Percentiles rank a stretch among this genome's conserved stretches.
phyloP scores from a whole-genome alignment of 1,140 invertebrate species.

The Calosoma granatense region DNA sequence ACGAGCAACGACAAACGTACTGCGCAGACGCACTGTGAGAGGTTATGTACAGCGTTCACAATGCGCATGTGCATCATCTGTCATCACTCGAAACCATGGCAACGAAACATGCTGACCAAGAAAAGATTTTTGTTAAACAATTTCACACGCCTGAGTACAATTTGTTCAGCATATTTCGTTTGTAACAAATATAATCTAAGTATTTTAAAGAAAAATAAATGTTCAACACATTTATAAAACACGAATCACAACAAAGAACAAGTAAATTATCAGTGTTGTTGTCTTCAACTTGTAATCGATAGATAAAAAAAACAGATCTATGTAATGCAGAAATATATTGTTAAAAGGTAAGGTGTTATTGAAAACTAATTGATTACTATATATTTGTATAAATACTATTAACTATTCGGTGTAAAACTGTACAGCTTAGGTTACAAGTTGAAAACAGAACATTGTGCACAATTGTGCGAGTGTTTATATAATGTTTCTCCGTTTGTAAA shows the following conservation, averaged over 20 bases:
- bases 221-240: too few species aligned
- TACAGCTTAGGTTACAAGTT: too few species aligned
- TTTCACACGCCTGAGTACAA: not conserved
- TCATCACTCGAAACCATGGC: not conserved
- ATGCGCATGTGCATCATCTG: too few species aligned
- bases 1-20: not conserved
- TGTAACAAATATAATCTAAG: not conserved
- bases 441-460: too few species aligned
- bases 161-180: not conserved
- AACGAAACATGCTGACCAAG: not conserved
- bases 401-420: too few species aligned
- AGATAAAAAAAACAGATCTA: slow-evolving; percentile 10
- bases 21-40: too few species aligned
- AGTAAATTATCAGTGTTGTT: not conserved
- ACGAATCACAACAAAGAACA: not conserved
- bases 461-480: too few species aligned
- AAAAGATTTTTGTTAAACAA: not conserved
- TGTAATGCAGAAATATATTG: not conserved
- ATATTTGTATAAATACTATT: too few species aligned
- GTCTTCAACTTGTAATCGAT: not conserved
- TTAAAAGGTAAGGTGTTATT: too few species aligned
- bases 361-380: not conserved
- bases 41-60: not conserved
- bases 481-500: too few species aligned
- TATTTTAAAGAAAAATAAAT: too few species aligned